These are phyloP conservation scores for Sympetrum striolatum DNA, from an alignment of 2,888 invertebrate genomes.

Conservation along the genomic window DNA sequence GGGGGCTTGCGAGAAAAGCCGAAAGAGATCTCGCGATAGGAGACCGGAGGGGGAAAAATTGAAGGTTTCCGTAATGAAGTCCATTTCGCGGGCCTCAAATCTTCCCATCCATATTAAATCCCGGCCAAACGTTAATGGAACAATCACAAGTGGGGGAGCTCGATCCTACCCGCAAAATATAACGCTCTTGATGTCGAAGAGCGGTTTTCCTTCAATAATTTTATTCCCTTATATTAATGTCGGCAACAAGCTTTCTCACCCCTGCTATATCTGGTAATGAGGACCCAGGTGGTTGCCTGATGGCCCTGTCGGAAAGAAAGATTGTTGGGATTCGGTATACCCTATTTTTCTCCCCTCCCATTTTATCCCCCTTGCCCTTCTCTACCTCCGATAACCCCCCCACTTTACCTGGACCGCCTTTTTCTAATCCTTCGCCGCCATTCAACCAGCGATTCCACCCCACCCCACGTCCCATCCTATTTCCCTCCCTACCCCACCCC, in stretches of 20 bases:
- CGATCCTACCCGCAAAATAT: not conserved
- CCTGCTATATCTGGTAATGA: not conserved
- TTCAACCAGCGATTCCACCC: not conserved
- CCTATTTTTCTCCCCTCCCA: not conserved
- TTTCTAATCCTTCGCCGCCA: not conserved
- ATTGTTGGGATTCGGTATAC: not conserved
- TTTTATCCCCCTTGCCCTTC: not conserved
- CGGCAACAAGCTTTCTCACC: not conserved
- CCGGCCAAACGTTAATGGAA: not conserved
- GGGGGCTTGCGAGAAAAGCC: not conserved
- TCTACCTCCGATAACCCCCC: not conserved
- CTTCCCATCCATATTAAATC: not conserved
- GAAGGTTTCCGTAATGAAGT: no score
- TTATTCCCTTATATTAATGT: not conserved
- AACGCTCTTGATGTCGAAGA: not conserved
- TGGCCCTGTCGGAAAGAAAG: not conserved
- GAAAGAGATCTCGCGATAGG: not conserved
- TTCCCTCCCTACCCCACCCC: not conserved
- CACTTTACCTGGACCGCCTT: not conserved
- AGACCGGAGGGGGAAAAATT: no score
- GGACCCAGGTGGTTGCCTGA: not conserved
- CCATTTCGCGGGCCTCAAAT: not conserved
- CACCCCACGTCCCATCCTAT: not conserved
- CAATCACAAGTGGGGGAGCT: not conserved
- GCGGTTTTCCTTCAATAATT: not conserved